These are phyloP conservation scores for Sylvia atricapilla DNA, from an alignment of 2,113 vertebrate species.

Conservation along the genomic window DNA sequence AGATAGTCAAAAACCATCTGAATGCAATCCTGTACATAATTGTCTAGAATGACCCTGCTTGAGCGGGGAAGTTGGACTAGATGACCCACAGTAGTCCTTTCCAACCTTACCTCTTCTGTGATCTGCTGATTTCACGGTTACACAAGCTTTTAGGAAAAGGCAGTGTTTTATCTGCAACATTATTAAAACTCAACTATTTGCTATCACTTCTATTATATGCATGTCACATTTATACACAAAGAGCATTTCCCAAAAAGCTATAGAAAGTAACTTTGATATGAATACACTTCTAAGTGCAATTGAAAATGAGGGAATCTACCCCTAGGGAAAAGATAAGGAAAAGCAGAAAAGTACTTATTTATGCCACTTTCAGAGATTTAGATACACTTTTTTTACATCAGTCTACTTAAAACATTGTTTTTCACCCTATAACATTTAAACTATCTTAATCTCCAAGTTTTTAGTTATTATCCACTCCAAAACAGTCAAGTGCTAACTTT, in stretches of 20 bases:
- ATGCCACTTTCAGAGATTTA: not conserved
- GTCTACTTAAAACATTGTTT: not conserved
- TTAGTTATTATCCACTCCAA: not conserved
- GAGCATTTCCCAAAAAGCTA: not conserved
- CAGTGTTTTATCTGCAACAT: not conserved
- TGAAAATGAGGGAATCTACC: not conserved
- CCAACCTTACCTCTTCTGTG: not conserved
- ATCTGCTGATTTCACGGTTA: not conserved
- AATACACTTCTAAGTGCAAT: not conserved
- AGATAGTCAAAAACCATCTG: not conserved
- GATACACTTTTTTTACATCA: not conserved
- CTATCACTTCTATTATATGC: not conserved
- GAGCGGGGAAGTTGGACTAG: not conserved
- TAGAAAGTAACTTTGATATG: not conserved
- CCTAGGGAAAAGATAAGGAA: not conserved
- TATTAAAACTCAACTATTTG: not conserved
- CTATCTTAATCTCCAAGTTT: not conserved
- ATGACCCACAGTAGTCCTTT: not conserved
- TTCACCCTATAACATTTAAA: not conserved
- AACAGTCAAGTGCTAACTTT: not conserved
- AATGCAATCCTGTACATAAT: not conserved
- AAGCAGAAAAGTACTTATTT: not conserved
- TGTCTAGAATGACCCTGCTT: not conserved
- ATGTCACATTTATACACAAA: not conserved
- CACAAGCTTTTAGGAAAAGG: not conserved